Conservation (phyloP, 2,888 invertebrate genomes). For the Keiferia lycopersicella region DNA sequence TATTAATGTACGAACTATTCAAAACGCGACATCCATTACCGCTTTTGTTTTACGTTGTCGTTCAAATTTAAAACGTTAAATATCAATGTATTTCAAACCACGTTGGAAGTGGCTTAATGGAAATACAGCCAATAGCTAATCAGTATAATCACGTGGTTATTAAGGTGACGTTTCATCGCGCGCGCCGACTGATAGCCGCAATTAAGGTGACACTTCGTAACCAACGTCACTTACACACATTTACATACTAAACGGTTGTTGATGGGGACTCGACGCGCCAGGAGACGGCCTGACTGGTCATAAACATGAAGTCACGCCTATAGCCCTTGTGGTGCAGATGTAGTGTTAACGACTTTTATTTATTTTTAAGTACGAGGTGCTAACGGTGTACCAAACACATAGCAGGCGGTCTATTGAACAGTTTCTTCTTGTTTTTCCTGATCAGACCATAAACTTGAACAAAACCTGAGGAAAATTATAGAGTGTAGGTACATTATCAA, state of each 20-base stretch:
- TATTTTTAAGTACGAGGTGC: too few species aligned
- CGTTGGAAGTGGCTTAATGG: too few species aligned
- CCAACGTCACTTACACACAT: conserved; percentile 7
- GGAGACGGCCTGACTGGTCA: conserved; percentile 2
- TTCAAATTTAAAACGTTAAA: too few species aligned
- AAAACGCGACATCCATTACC: not conserved
- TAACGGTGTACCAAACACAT: too few species aligned
- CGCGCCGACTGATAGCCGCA: not conserved
- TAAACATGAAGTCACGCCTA: not conserved
- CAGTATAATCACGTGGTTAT: conserved; percentile 1
- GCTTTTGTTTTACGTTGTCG: too few species aligned
- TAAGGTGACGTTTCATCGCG: not conserved
- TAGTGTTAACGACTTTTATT: too few species aligned
- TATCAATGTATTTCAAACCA: too few species aligned
- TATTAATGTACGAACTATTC: not conserved
- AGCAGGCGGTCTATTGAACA: too few species aligned
- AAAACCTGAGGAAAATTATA: too few species aligned
- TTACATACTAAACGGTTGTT: conserved; percentile 19
- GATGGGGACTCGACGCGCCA: conserved; percentile 1
- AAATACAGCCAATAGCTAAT: not conserved
- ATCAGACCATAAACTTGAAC: too few species aligned
- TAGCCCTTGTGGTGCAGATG: not conserved
- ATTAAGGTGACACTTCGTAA: conserved; percentile 12
- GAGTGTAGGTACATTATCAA: too few species aligned
- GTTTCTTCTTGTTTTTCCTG: too few species aligned